Evolutionary conservation across 2,113 vertebrate genomes (phyloP).

Genomic region (Perccottus glenii): DNA sequence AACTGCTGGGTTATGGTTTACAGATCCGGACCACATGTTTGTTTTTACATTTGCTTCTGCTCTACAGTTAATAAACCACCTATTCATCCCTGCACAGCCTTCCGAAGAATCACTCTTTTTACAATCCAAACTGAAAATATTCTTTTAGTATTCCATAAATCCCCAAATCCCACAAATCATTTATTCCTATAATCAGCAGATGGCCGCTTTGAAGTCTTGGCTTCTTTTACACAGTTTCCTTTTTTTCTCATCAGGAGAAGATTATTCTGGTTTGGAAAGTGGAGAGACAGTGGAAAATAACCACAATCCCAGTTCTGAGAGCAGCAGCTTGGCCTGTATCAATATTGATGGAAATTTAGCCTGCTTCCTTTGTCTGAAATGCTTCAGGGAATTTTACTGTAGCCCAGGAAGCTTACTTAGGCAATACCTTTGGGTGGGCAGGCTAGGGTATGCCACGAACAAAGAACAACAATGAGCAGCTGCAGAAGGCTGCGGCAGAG

Average conservation of each 20-base stretch:
- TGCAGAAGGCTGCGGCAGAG: constrained; percentile 46
- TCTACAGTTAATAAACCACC: constrained; percentile 46
- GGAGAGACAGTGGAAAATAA: constrained; percentile 68
- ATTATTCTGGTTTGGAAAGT: constrained; percentile 65
- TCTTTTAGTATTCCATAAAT: constrained; percentile 24
- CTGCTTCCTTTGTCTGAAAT: constrained; percentile 68
- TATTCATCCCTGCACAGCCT: constrained; percentile 33
- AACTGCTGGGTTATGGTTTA: constrained; percentile 38
- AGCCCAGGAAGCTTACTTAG: constrained; percentile 72
- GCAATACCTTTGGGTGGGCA: constrained; percentile 71
- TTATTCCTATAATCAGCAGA: constrained; percentile 41
- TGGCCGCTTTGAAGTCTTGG: constrained; percentile 59
- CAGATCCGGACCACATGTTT: constrained; percentile 51
- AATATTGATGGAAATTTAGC: constrained; percentile 75
- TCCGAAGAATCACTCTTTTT: constrained; percentile 27
- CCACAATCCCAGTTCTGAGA: constrained; percentile 60
- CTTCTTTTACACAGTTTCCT: constrained; percentile 43
- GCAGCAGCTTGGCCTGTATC: constrained; percentile 63
- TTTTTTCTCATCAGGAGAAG: constrained; percentile 64
- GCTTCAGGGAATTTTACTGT: constrained; percentile 70
- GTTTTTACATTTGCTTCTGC: constrained; percentile 56
- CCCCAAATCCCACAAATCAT: neutral
- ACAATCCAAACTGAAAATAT: constrained; percentile 32
- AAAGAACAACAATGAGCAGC: constrained; percentile 66
- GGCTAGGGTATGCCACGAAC: constrained; percentile 58